Evolutionary conservation across 2,797 vertebrate genomes (phyloP).

Genomic region (Tauraco hartlaubi): DNA sequence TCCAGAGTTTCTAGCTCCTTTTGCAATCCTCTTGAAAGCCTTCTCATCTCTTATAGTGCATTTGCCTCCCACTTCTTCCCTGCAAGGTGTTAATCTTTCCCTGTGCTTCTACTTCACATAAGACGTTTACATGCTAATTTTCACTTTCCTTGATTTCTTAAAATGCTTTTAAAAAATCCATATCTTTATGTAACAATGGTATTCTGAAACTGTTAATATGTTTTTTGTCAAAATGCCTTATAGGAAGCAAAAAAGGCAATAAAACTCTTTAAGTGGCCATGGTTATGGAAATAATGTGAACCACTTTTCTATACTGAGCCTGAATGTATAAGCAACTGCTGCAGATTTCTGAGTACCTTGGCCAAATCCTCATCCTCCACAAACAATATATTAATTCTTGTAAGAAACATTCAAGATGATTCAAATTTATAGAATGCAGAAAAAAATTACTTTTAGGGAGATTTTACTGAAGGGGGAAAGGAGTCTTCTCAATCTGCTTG

Average conservation of each 20-base stretch:
- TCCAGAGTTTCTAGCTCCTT: neutral
- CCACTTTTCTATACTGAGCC: neutral
- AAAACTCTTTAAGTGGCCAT: neutral
- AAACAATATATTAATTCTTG: neutral
- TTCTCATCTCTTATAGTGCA: neutral
- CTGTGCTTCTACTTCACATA: neutral
- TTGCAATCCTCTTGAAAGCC: neutral
- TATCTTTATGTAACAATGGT: neutral
- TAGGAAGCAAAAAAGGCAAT: neutral
- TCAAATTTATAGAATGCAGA: neutral
- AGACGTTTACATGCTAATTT: neutral
- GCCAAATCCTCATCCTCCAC: neutral
- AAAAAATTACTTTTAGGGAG: neutral
- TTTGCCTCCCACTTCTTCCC: conserved; percentile 35
- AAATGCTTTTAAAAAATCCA: neutral
- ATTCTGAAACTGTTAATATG: conserved; percentile 1
- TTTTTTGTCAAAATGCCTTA: neutral
- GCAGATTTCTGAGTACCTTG: neutral
- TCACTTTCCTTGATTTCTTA: conserved; percentile 22
- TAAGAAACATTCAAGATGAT: neutral
- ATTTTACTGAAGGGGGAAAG: neutral
- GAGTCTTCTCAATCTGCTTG: neutral
- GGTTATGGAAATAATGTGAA: neutral
- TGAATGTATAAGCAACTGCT: neutral
- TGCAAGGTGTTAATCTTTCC: conserved; percentile 50